Conservation (phyloP, 2,113 vertebrate genomes). For the Zosterops pallidus region DNA sequence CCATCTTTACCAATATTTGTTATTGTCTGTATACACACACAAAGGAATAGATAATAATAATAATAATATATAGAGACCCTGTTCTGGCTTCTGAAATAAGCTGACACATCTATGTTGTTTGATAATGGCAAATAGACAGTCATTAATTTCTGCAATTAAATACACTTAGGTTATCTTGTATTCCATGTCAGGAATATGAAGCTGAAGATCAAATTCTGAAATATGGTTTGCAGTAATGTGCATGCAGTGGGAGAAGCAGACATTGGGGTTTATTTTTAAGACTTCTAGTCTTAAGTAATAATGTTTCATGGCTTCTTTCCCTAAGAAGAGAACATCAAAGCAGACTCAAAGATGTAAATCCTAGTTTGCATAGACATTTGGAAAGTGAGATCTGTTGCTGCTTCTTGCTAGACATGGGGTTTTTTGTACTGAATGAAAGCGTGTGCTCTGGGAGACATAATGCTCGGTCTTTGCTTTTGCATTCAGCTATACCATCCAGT, state of each 20-base stretch:
- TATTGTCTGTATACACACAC: not conserved
- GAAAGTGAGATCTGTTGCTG: not conserved
- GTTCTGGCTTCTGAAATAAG: not conserved
- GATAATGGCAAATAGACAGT: not conserved
- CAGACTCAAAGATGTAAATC: not conserved
- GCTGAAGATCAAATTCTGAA: not conserved
- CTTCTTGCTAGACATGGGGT: not conserved
- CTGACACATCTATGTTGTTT: not conserved
- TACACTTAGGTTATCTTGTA: not conserved
- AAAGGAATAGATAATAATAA: not conserved
- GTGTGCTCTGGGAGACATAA: not conserved
- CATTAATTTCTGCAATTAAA: not conserved
- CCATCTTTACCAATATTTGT: not conserved
- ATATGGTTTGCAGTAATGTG: not conserved
- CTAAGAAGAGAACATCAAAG: not conserved
- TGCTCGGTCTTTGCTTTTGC: not conserved
- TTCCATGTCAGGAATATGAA: not conserved
- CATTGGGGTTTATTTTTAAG: not conserved
- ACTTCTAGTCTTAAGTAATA: not conserved
- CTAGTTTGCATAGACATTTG: not conserved
- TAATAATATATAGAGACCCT: not conserved
- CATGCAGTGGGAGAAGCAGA: not conserved
- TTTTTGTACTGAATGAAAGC: not conserved
- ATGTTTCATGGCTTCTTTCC: not conserved
- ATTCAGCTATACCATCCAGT: not conserved